Base-by-base conservation (phyloP, 2,797 vertebrate species). In the Denticeps clupeoides region DNA sequence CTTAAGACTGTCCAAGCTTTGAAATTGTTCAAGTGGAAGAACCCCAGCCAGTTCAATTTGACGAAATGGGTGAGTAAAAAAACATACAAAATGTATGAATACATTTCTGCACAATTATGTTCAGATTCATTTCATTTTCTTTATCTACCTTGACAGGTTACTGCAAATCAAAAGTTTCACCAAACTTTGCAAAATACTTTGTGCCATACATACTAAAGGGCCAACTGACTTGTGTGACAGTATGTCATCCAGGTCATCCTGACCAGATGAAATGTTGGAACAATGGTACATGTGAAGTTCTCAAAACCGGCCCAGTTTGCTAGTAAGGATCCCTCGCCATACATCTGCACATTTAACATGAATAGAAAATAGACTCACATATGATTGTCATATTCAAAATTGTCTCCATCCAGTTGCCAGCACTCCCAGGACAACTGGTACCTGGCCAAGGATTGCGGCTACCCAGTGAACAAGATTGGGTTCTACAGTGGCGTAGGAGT, bases 381-480 rank as follows among this genome's bases (percentile, higher is more conserved):
- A 23, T 23, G 3, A 23, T 22, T 23, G 22, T 3, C 3, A 23
- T 23, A 23, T 5, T 23, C n/a, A 24, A 4, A 25, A 24, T 24
- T 25, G 24, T 7, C 24, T 25, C 32, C 3, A 51, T 56, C 1
- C 40, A 68, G 63, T 25, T 68, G 66, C 21, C 21, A 3, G 1
- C 32, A 64, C 2, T 7, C 27, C 11, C 37, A 38, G 11, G 40
- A 1, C 2, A 11, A 26, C 11, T 69, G 63, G 66, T 63, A 46
- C 54, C 37, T 69, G 24, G 66, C 66, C 31, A 12, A 18, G 1
- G 45, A 53, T 6, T 69, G 66, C 38, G 11, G 2, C 2, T 19
- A 45, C 42, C n/a, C 41, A 24, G 44, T 69, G 29, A 24, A 53
- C 60, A 69, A 63, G 52, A 15, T 28, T 13, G 66, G 66, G 44